phyloP scores from a whole-genome alignment of 2,888 invertebrate genomes.

The Chrysopilus asiliformis region DNA sequence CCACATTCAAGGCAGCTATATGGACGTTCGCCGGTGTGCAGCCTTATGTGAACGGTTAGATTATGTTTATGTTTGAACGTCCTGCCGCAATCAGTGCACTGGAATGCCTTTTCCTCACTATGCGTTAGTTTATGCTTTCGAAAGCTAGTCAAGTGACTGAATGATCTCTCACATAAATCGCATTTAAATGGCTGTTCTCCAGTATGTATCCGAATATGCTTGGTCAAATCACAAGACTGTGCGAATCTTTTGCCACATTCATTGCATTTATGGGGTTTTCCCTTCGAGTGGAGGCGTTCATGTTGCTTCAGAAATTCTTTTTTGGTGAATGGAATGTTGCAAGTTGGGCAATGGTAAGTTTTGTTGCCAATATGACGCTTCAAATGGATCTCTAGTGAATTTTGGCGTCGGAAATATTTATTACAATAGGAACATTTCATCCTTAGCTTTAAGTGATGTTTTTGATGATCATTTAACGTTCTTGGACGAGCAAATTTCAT shows the following conservation, averaged over 20 bases:
- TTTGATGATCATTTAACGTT: conserved; percentile 41
- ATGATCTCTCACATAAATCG: conserved; percentile 8
- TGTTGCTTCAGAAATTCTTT: conserved; percentile 6
- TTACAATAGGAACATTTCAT: conserved; percentile 37
- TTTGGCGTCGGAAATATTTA: conserved; percentile 36
- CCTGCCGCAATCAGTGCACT: conserved; percentile 12
- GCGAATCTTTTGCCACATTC: conserved; percentile 12
- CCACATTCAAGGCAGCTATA: conserved; percentile 9
- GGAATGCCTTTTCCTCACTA: conserved; percentile 7
- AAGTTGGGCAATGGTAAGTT: conserved; percentile 6
- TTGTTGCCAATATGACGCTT: conserved; percentile 21
- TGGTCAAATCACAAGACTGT: conserved; percentile 8
- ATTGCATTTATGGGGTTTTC: conserved; percentile 11
- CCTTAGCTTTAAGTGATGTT: conserved; percentile 27
- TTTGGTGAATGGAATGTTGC: conserved; percentile 9
- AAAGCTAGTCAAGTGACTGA: conserved; percentile 9
- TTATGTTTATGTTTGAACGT: conserved; percentile 9
- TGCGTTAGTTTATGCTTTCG: conserved; percentile 9
- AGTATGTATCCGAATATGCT: conserved; percentile 12
- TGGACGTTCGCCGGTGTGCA: conserved; percentile 9
- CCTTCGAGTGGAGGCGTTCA: conserved; percentile 8
- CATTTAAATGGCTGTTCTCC: conserved; percentile 13
- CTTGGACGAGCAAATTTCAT: conserved; percentile 41
- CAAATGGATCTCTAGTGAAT: conserved; percentile 37
- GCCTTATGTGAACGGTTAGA: conserved; percentile 10